Conservation (phyloP, 2,888 invertebrate species). For the Noctua janthina region DNA sequence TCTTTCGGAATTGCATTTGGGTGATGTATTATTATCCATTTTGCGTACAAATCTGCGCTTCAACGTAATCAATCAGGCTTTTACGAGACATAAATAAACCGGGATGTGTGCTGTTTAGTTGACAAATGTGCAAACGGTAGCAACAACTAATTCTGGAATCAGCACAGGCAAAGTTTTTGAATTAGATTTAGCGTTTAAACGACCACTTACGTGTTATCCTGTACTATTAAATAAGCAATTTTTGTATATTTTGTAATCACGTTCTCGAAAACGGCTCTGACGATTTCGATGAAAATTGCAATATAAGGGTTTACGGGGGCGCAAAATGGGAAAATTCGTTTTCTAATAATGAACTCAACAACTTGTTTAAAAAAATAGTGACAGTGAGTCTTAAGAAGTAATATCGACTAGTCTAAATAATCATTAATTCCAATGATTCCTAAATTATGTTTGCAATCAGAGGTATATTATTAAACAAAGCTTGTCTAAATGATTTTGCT, state of each 20-base stretch:
- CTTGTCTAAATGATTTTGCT: neutral
- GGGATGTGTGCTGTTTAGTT: slow-evolving; percentile 54
- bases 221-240: neutral
- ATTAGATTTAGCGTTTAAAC: neutral
- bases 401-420: neutral
- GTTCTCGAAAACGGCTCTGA: neutral
- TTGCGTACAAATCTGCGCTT: slow-evolving; percentile 72
- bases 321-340: neutral
- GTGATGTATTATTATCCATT: slow-evolving; percentile 74
- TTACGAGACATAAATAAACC: slow-evolving; percentile 72
- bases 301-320: neutral
- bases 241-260: too few relatives aligned
- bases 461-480: neutral
- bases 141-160: slow-evolving; percentile 37
- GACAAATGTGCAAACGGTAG: slow-evolving; percentile 47
- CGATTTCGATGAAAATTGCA: neutral
- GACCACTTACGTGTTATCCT: neutral
- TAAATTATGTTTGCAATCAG: neutral
- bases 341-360: neutral
- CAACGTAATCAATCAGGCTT: slow-evolving; percentile 76
- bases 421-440: neutral
- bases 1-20: slow-evolving; percentile 70
- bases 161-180: slow-evolving; percentile 2
- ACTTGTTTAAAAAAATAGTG: neutral
- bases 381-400: neutral